A percentile compares a stretch with the other conserved stretches of the same genome.
phyloP scores from a whole-genome alignment of 2,797 vertebrate genomes.

The Momotus momota region DNA sequence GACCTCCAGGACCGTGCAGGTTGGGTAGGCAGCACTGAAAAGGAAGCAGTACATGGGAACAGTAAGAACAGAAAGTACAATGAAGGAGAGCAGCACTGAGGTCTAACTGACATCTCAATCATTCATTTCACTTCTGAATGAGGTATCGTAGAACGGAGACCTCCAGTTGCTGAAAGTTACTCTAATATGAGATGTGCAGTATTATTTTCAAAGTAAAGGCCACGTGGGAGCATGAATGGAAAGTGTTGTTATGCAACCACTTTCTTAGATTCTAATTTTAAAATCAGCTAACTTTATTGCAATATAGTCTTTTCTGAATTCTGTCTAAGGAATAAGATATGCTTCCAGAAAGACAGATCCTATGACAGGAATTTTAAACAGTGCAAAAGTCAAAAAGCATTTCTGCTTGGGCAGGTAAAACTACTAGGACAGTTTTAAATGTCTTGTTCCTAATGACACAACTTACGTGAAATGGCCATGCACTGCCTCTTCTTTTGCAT shows the following conservation, averaged over 20 bases:
- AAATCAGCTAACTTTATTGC: background rate
- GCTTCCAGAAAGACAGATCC: background rate
- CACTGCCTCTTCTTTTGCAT: conserved; percentile 79
- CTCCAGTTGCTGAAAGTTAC: background rate
- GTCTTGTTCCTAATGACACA: background rate
- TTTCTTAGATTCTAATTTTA: background rate
- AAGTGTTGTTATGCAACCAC: background rate
- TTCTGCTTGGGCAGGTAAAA: background rate
- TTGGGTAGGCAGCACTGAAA: conserved; percentile 90
- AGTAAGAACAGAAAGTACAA: background rate
- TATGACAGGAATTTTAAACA: background rate
- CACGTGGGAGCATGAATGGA: background rate
- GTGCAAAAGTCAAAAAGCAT: background rate
- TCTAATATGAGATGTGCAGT: background rate
- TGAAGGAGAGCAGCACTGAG: background rate
- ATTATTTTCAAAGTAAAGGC: background rate
- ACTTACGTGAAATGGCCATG: conserved; percentile 88
- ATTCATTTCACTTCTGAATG: background rate
- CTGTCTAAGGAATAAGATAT: background rate
- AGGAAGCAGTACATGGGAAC: background rate
- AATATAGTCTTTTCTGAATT: background rate
- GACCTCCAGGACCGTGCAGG: conserved; percentile 85
- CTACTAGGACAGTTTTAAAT: background rate
- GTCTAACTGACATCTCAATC: background rate
- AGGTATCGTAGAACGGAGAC: background rate